phyloP scores from a whole-genome alignment of 2,113 vertebrate genomes.

The Cranoglanis bouderius region DNA sequence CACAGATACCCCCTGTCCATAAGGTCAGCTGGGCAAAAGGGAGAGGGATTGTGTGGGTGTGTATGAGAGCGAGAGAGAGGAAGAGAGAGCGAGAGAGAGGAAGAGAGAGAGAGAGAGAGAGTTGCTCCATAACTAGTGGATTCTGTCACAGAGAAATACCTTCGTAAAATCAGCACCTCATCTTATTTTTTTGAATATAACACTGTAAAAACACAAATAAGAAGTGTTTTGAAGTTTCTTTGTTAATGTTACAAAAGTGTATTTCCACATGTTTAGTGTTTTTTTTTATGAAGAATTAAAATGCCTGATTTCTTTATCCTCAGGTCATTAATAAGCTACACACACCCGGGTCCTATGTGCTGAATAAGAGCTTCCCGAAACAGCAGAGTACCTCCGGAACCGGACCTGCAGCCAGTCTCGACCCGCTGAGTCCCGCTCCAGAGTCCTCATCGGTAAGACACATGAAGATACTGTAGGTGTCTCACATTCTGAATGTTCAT shows the following conservation, averaged over 20 bases:
- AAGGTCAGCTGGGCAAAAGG: constrained; percentile 58
- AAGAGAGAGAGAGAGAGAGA: neutral
- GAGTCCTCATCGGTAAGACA: constrained; percentile 77
- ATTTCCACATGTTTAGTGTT: neutral
- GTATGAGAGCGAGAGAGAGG: neutral
- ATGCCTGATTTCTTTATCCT: neutral
- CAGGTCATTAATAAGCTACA: constrained; percentile 85
- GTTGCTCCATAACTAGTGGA: neutral
- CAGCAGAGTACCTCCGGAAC: constrained; percentile 69
- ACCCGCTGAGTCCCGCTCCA: constrained; percentile 69
- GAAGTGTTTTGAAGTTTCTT: neutral
- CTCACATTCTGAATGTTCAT: neutral
- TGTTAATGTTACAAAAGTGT: neutral
- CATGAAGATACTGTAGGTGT: neutral
- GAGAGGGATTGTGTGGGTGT: neutral
- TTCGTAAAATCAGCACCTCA: neutral
- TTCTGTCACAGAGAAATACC: neutral
- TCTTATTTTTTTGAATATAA: neutral
- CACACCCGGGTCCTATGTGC: constrained; percentile 84
- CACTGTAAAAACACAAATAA: too few species aligned
- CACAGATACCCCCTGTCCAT: constrained; percentile 68
- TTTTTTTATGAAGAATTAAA: neutral
- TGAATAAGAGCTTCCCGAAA: constrained; percentile 89
- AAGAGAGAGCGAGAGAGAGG: neutral
- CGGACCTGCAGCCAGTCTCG: constrained; percentile 63